Evolutionary conservation across 2,888 invertebrate species (phyloP).

Genomic region (Perizoma flavofasciatum): DNA sequence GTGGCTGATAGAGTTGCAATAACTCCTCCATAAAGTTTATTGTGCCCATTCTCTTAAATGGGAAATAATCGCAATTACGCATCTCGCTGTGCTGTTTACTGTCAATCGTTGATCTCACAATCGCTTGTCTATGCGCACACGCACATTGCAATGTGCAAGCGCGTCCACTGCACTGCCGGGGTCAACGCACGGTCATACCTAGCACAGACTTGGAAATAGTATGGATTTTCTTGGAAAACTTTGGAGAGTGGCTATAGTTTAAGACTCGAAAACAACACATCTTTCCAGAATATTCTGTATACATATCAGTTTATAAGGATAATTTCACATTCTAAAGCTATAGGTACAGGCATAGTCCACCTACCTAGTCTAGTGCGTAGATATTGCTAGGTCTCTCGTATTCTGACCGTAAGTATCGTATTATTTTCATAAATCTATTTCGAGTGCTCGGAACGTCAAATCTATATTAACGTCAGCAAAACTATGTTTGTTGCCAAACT

Average conservation of each 20-base stretch:
- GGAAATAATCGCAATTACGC: constrained; percentile 45
- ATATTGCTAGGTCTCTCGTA: constrained; percentile 10
- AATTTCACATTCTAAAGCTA: constrained; percentile 1
- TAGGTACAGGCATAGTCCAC: too few species aligned
- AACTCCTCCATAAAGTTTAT: constrained; percentile 13
- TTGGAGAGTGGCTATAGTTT: background rate
- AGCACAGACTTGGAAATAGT: constrained; percentile 21
- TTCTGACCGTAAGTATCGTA: constrained; percentile 15
- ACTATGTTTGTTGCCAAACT: constrained; percentile 25
- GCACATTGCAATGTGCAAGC: constrained; percentile 55
- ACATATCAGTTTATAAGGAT: background rate
- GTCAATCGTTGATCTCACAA: constrained; percentile 68
- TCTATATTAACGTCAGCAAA: constrained; percentile 24
- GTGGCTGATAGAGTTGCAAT: background rate
- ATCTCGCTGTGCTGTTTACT: constrained; percentile 49
- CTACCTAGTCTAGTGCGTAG: constrained; percentile 6
- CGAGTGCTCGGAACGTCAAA: constrained; percentile 24
- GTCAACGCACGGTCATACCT: constrained; percentile 58
- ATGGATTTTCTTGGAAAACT: constrained; percentile 10
- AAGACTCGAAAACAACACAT: background rate
- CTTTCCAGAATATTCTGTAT: background rate
- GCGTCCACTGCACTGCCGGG: constrained; percentile 64
- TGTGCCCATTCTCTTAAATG: constrained; percentile 29
- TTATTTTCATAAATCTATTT: constrained; percentile 28
- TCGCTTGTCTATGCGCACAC: constrained; percentile 63